phyloP scores from a whole-genome alignment of 2,797 vertebrate genomes.

The Myoxocephalus aenaeus region DNA sequence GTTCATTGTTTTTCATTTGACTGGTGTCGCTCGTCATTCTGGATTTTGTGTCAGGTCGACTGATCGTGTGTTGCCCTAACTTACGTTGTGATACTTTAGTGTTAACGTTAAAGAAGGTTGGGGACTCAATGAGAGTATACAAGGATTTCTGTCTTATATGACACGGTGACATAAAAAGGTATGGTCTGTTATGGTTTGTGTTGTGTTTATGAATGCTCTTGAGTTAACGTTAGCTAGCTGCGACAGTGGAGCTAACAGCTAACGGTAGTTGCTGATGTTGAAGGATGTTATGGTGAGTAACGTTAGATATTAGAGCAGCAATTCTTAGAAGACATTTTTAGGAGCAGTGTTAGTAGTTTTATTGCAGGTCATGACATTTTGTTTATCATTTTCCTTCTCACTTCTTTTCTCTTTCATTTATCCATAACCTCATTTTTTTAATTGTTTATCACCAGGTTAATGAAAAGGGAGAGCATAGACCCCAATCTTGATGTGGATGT shows the following conservation, averaged over 20 bases:
- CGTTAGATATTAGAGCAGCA: background rate
- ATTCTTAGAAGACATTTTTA: background rate
- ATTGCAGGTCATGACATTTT: constrained; percentile 7
- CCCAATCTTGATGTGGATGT: constrained; percentile 48
- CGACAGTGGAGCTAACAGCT: constrained; percentile 20
- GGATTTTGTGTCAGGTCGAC: constrained; percentile 30
- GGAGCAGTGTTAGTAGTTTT: background rate
- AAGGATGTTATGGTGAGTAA: background rate
- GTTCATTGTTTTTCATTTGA: constrained; percentile 74
- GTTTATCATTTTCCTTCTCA: background rate
- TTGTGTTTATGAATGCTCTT: constrained; percentile 11
- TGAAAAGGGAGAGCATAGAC: constrained; percentile 37
- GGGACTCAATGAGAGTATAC: background rate
- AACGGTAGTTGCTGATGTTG: constrained; percentile 20
- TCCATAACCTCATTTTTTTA: background rate
- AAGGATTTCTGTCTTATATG: background rate
- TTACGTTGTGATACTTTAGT: background rate
- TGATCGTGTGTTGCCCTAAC: background rate
- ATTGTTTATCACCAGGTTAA: constrained; percentile 62
- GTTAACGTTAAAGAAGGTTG: background rate
- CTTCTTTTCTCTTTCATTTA: constrained; percentile 17
- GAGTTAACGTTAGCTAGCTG: constrained; percentile 48
- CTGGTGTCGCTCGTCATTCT: constrained; percentile 30
- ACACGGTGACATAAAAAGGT: constrained; percentile 47
- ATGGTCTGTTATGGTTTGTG: constrained; percentile 28